Evolutionary conservation across 2,888 invertebrate genomes (phyloP).

Genomic region (Lampropteryx suffumata): DNA sequence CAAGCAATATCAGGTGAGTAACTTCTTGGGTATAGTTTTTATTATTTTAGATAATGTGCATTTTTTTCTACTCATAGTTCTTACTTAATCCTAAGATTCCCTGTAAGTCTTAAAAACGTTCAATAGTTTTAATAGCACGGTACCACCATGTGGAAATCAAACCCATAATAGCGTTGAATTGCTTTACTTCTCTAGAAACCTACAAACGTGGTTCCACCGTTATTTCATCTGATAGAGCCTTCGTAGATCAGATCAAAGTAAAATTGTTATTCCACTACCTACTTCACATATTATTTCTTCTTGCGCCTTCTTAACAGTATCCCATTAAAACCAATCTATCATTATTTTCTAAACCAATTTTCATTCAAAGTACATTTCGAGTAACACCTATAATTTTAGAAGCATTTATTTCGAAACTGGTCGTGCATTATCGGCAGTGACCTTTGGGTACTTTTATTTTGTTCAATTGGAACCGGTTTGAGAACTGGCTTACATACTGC

Average conservation of each 20-base stretch:
- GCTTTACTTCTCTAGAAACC: neutral
- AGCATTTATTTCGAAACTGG: conserved; percentile 34
- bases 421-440: conserved; percentile 50
- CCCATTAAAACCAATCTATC: conserved; percentile 32
- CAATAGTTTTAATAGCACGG: no score
- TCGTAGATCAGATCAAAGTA: conserved; percentile 1
- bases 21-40: no score
- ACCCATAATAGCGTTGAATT: no score
- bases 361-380: conserved; percentile 31
- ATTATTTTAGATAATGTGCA: no score
- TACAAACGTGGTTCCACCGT: neutral
- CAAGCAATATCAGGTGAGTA: no score
- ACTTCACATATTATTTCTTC: conserved; percentile 3
- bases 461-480: conserved; percentile 40
- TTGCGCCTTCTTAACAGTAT: conserved; percentile 20
- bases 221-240: neutral
- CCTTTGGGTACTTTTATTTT: conserved; percentile 50
- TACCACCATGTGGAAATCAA: no score
- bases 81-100: no score
- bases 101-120: no score
- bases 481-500: conserved; percentile 36
- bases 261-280: conserved; percentile 7
- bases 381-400: conserved; percentile 38
- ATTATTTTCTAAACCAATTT: conserved; percentile 35
- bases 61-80: no score